Evolutionary conservation across 2,113 vertebrate species (phyloP).

Genomic region (Plectropomus leopardus): DNA sequence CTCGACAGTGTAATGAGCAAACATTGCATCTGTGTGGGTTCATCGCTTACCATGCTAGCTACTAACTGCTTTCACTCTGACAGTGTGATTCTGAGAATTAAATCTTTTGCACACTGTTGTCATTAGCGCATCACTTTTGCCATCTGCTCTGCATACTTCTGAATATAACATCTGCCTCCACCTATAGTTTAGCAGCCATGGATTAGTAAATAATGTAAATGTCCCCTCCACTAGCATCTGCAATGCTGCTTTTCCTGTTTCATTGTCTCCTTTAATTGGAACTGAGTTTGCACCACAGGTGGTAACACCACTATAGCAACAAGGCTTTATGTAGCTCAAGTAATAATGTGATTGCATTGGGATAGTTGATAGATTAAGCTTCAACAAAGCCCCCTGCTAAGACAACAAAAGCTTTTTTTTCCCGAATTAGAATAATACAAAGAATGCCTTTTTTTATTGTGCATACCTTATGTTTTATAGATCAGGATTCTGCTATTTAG

Average conservation of each 20-base stretch:
- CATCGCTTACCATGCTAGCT: constrained; percentile 11
- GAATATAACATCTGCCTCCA: not conserved
- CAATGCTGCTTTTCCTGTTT: not conserved
- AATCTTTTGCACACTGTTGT: constrained; percentile 6
- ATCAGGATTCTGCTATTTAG: not conserved
- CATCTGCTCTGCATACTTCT: constrained; percentile 4
- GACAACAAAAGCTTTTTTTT: not conserved
- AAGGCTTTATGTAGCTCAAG: not conserved
- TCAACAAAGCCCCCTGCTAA: not conserved
- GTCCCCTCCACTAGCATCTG: not conserved
- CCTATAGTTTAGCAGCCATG: not conserved
- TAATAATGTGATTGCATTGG: not conserved
- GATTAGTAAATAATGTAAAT: constrained; percentile 1
- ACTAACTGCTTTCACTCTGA: constrained; percentile 10
- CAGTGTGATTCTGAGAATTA: not conserved
- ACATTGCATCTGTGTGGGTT: constrained; percentile 16
- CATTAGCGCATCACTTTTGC: constrained; percentile 2
- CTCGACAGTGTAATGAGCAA: constrained; percentile 29
- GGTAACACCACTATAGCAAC: not conserved
- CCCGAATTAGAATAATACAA: not conserved
- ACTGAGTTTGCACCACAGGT: not conserved
- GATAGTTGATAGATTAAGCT: not conserved
- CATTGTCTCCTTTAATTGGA: not conserved
- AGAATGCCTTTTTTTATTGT: not conserved
- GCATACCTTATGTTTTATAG: not conserved